phyloP scores from a whole-genome alignment of 2,797 vertebrate genomes.

The Benthosema pterotum region DNA sequence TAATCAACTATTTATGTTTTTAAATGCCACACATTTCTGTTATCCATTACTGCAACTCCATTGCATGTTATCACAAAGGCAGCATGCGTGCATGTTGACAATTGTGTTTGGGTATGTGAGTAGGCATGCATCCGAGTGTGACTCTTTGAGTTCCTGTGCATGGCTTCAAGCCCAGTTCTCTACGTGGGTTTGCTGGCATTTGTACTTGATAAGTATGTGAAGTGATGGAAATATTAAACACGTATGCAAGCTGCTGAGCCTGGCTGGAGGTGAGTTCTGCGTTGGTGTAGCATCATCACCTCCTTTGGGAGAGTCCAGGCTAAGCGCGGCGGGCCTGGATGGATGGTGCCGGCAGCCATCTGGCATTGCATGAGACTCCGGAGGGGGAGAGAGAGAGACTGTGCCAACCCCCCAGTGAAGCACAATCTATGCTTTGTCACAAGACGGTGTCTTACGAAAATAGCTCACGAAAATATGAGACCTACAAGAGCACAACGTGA shows the following conservation, averaged over 20 bases:
- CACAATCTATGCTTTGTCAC: no score
- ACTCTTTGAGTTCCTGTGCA: slow-evolving; percentile 18
- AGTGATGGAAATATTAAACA: slow-evolving; percentile 50
- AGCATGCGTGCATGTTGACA: slow-evolving; percentile 4
- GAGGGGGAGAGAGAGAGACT: slow-evolving; percentile 65
- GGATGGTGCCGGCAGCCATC: slow-evolving; percentile 71
- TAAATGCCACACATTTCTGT: no score
- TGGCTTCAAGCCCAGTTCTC: neutral
- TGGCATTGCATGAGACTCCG: slow-evolving; percentile 74
- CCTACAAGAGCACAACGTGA: no score
- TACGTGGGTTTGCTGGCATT: slow-evolving; percentile 10
- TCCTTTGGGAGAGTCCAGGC: slow-evolving; percentile 61
- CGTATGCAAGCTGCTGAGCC: slow-evolving; percentile 48
- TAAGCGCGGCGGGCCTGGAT: slow-evolving; percentile 67
- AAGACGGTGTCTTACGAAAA: no score
- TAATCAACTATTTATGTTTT: neutral
- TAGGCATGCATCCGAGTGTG: neutral
- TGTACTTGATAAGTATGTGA: slow-evolving; percentile 10
- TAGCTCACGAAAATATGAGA: no score
- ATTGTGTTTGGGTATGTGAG: slow-evolving; percentile 16
- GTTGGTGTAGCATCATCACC: slow-evolving; percentile 59
- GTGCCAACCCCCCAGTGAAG: slow-evolving; percentile 70
- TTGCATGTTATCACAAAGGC: neutral
- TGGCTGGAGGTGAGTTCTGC: slow-evolving; percentile 53
- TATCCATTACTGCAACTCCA: neutral